Conservation (phyloP, 2,113 vertebrate species). For the Odocoileus virginianus region DNA sequence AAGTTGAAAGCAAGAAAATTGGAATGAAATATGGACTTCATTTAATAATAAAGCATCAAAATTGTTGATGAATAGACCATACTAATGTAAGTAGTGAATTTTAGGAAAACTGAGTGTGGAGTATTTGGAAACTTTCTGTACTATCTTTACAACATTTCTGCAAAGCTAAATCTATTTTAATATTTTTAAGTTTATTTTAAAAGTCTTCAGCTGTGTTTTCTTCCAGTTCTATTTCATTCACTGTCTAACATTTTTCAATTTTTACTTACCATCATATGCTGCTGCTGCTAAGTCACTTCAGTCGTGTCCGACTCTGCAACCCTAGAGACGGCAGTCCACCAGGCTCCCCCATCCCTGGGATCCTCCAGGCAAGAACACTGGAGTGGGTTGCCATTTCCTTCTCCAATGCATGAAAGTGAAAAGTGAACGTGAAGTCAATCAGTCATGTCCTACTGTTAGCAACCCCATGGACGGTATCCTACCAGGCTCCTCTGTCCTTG, state of each 20-base stretch:
- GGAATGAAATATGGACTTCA: background rate
- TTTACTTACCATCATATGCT: background rate
- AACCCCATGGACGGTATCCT: too few relatives aligned
- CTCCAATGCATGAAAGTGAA: too few relatives aligned
- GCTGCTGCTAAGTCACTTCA: too few relatives aligned
- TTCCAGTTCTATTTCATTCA: background rate
- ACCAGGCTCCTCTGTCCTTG: too few relatives aligned
- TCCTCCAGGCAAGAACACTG: too few relatives aligned
- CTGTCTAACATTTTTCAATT: background rate
- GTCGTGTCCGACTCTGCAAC: too few relatives aligned
- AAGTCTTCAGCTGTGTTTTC: background rate
- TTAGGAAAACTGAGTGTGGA: background rate
- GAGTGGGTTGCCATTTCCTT: too few relatives aligned
- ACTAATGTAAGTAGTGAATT: background rate
- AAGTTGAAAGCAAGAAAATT: background rate
- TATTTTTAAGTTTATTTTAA: background rate
- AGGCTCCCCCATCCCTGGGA: too few relatives aligned
- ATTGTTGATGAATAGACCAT: background rate
- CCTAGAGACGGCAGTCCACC: too few relatives aligned
- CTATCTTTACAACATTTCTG: background rate
- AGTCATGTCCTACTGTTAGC: too few relatives aligned
- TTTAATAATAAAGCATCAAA: background rate
- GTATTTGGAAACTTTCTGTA: background rate
- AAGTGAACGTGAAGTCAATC: too few relatives aligned
- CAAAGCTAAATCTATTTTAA: background rate